A percentile compares a stretch with the other conserved stretches of the same genome.
phyloP scores from a whole-genome alignment of 1,140 invertebrate species.

The Diploscapter pachys region DNA sequence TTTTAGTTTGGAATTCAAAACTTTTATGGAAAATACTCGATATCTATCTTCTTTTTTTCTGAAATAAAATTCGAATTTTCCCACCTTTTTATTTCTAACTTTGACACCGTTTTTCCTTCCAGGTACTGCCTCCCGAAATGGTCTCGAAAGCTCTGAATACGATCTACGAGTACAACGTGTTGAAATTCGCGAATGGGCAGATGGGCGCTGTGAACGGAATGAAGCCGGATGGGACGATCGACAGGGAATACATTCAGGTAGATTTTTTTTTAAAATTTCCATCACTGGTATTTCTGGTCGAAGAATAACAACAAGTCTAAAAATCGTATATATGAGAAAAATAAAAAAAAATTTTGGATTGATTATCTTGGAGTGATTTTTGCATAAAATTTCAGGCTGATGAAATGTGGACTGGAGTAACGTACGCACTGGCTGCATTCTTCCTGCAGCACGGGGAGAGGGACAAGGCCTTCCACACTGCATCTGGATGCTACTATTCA shows the following conservation, averaged over 20 bases:
- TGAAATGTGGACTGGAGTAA: conserved; percentile 86
- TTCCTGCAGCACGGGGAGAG: conserved; percentile 72
- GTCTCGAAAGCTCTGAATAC: conserved; percentile 71
- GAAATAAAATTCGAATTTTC: no score
- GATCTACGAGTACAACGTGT: conserved; percentile 80
- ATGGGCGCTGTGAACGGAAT: conserved; percentile 89
- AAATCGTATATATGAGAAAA: no score
- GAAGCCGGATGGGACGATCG: conserved; percentile 70
- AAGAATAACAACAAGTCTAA: no score
- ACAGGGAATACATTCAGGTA: conserved; percentile 71
- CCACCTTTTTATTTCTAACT: no score
- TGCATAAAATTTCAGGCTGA: conserved; percentile 73
- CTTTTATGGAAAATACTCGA: no score
- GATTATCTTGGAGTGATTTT: background rate
- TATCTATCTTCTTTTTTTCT: no score
- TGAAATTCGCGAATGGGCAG: conserved; percentile 72
- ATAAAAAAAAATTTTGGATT: no score
- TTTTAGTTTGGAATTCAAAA: no score
- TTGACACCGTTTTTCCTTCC: conserved; percentile 2
- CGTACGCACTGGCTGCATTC: conserved; percentile 75
- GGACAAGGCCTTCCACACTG: conserved; percentile 79
- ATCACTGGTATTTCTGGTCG: background rate
- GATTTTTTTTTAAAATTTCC: background rate
- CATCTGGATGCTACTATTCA: conserved; percentile 78
- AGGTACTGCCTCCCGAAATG: conserved; percentile 64